Base-by-base conservation (phyloP, 2,113 vertebrate genomes). In the Mastomys coucha region DNA sequence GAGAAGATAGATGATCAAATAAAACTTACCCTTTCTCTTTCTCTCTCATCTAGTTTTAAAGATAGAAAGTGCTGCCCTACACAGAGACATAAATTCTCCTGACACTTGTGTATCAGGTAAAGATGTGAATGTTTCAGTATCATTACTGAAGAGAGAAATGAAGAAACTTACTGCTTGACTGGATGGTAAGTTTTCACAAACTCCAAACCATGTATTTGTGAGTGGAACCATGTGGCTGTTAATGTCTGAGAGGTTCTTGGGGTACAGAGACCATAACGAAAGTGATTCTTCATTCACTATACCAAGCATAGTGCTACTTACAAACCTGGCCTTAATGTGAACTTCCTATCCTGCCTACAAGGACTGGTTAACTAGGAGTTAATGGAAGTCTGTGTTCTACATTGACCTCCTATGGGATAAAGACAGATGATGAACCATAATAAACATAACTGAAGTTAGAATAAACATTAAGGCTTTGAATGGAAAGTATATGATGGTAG, bases 1-100 rank as follows among this genome's bases (percentile, higher is more conserved):
- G 92, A 84, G 51, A 67, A 95, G 33, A 95, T 20, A 24, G 0
- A 73, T 42, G 78, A 58, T 36, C 63, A 96, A 96, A 75, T n/a
- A 91, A 86, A 95, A 69, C 4, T 1, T 56, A 49, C 53, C 63
- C 49, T 51, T 11, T 56, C 12, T 60, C 24, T 26, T 14, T 86
- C 49, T 88, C 58, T 91, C 49, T 51, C 67, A 28, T 75, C 26
- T 76, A 85, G 42, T 76, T 72, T 94, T 91, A 96, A 96, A 95
- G 45, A 45, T 42, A 92, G n/a, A 81, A 24, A 92, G 19, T 45
- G 82, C n/a, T 84, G 89, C 63, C 49, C 42, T 17, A 60, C 8
- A 11, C 56, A 70, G 0, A 49, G 26, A 67, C 17, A 69, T 28
- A n/a, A 31, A 81, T 39, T 92, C 60, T 88, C 65, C 70, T 2